Evolutionary conservation across 2,888 invertebrate genomes (phyloP).

Genomic region (Agrotis clavis): DNA sequence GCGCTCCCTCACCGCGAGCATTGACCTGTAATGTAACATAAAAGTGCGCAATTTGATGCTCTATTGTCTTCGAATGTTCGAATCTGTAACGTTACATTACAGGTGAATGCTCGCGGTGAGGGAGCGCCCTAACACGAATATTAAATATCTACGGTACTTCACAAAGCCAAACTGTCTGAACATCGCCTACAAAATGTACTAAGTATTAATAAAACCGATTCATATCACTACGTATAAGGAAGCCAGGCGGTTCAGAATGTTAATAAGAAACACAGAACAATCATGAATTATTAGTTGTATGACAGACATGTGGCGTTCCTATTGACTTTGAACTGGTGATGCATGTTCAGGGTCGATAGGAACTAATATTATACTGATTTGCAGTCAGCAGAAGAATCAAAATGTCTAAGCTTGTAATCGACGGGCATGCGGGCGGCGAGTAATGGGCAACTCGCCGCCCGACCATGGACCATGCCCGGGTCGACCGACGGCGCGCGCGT

Average conservation of each 20-base stretch:
- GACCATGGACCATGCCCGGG: too few relatives aligned
- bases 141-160: background rate
- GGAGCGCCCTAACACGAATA: too few relatives aligned
- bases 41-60: too few relatives aligned
- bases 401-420: too few relatives aligned
- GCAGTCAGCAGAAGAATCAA: background rate
- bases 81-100: too few relatives aligned
- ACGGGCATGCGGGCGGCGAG: too few relatives aligned
- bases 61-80: too few relatives aligned
- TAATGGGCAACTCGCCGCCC: too few relatives aligned
- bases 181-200: conserved; percentile 21
- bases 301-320: conserved; percentile 54
- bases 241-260: conserved; percentile 50
- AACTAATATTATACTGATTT: conserved; percentile 18
- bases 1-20: too few relatives aligned
- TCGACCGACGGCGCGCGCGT: too few relatives aligned
- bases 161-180: conserved; percentile 7
- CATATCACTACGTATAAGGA: conserved; percentile 45
- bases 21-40: too few relatives aligned
- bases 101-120: too few relatives aligned
- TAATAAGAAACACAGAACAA: conserved; percentile 62
- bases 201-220: conserved; percentile 33
- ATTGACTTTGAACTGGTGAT: conserved; percentile 57
- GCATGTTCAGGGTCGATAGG: conserved; percentile 58
- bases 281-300: conserved; percentile 64